These are phyloP conservation scores for Cuniculus paca DNA, from an alignment of 2,797 vertebrate genomes.

Conservation along the genomic window DNA sequence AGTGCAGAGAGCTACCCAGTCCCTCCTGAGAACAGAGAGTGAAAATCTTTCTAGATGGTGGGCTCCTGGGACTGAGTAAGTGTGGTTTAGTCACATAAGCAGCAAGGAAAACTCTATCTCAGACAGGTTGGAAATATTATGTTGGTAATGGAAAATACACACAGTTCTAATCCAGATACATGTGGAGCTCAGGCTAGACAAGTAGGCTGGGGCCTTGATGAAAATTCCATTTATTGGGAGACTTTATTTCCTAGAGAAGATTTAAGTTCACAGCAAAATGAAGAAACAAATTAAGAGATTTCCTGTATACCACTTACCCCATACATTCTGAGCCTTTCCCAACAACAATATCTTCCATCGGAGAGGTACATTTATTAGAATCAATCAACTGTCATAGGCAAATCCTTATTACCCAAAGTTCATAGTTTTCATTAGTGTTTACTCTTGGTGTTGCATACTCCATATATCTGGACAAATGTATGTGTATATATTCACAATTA, in stretches of 20 bases:
- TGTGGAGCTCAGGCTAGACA: not conserved
- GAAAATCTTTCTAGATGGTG: not conserved
- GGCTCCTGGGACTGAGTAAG: not conserved
- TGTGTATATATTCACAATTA: not conserved
- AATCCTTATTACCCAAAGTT: not conserved
- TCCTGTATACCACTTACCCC: not conserved
- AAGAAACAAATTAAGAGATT: not conserved
- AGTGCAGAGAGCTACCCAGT: not conserved
- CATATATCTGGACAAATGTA: not conserved
- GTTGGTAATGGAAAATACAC: not conserved
- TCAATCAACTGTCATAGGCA: not conserved
- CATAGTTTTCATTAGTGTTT: not conserved
- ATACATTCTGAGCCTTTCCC: not conserved
- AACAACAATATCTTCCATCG: not conserved
- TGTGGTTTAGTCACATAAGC: not conserved
- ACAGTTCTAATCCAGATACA: not conserved
- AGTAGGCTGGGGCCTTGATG: too few species aligned
- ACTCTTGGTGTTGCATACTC: not conserved
- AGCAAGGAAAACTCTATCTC: not conserved
- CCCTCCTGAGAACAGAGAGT: not conserved
- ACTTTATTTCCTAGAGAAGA: not conserved
- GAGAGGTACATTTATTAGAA: not conserved
- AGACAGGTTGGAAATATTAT: not conserved
- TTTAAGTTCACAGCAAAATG: not conserved
- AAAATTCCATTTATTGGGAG: not conserved